phyloP scores from a whole-genome alignment of 2,113 vertebrate species.

The Aspiorhynchus laticeps region DNA sequence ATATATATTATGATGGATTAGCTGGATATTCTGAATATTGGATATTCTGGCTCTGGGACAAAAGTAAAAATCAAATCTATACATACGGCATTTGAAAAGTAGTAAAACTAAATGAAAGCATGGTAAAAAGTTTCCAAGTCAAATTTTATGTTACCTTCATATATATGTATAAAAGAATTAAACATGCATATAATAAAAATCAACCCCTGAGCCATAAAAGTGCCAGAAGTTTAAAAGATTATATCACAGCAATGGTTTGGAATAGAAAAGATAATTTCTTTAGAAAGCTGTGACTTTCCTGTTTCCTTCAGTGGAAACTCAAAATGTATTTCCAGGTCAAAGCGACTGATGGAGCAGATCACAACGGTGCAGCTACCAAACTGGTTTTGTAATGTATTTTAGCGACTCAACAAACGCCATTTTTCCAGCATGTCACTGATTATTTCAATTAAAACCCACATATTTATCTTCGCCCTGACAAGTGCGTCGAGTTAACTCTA shows the following conservation, averaged over 20 bases:
- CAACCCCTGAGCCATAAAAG: background rate
- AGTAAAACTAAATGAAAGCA: background rate
- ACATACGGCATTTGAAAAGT: background rate
- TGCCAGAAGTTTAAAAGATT: background rate
- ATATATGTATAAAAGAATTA: background rate
- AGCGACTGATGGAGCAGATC: background rate
- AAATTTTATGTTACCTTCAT: background rate
- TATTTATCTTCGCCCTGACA: slow-evolving; percentile 40
- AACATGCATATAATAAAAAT: background rate
- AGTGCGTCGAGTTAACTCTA: background rate
- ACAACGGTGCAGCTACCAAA: background rate
- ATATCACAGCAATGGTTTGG: background rate
- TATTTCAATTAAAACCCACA: slow-evolving; percentile 42
- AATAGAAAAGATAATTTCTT: background rate
- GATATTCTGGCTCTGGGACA: background rate
- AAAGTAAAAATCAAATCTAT: background rate
- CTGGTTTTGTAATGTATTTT: background rate
- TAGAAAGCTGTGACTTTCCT: background rate
- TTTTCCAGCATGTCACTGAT: slow-evolving; percentile 16
- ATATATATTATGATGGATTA: background rate
- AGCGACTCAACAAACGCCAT: background rate
- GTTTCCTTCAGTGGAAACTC: background rate
- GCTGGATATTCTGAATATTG: background rate
- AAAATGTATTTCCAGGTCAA: background rate
- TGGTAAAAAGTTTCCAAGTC: background rate